Evolutionary conservation across 2,888 invertebrate genomes (phyloP), one percentile per base, ranked within the genome.

Genomic region (Strigamia crassipes): DNA sequence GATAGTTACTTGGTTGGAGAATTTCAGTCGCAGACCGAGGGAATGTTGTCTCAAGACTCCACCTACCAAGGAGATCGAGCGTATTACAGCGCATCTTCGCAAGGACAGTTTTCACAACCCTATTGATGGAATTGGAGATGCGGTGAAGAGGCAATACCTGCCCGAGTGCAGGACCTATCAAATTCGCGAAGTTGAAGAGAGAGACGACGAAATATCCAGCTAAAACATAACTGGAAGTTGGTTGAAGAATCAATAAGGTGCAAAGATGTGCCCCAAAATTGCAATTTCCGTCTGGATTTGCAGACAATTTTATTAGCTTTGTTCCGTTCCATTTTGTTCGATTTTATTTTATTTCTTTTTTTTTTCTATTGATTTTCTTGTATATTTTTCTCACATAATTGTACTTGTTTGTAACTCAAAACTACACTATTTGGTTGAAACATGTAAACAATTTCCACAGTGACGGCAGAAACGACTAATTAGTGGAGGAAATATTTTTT

Each of bases 1-100:
- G 95, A 96, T 89, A 94, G 94, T 83, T 92, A 93, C 87, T 92
- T 94, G 88, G 92, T 93, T 81, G 91, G 91, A 51, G 95, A 95
- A 88, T 94, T 94, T 88, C 94, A 94, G 87, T 96, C 96, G 81
- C 97, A 97, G 90, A 95, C 96, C 90, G 97, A 97, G 88, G 96
- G 95, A 82, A 91, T 97, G 86, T 90, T 97, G 86, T 97, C 97
- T 80, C 97, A 97, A 90, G 97, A 96, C 89, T 94, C 94, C 78
- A 93, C 93, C 85, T 94, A 94, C 89, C 94, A 94, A 89, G 94
- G 90, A 73, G 90, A 90, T 85, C 87, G 90, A 82, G 87, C 85
- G 31, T 86, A 85, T 79, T 86, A 86, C 84, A 85, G 85, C 77
- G 87, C 88, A 78, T 89, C 89, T 80, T 89, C 89, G 85, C 89